Conservation (phyloP, 37 sponge, comb jelly and placozoan species). For the Dysidea cf. avara region DNA sequence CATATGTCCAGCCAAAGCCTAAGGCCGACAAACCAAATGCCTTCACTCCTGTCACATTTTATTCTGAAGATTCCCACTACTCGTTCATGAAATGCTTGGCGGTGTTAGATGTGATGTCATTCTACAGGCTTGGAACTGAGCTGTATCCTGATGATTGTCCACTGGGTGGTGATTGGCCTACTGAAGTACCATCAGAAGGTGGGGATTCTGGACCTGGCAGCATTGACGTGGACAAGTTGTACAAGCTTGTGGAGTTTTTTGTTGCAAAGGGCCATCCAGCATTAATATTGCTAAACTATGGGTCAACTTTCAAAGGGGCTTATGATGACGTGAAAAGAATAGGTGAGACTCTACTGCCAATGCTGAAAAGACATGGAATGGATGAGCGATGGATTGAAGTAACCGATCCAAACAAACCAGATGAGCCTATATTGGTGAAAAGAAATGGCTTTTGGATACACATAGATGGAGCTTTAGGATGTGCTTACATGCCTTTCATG, state of each 20-base stretch:
- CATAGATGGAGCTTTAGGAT: conserved; percentile 34
- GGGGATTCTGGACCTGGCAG: background rate
- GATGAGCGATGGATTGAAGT: background rate
- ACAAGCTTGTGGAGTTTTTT: conserved; percentile 10
- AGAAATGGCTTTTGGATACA: conserved; percentile 27
- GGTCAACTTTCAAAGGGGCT: conserved; percentile 7
- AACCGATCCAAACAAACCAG: background rate
- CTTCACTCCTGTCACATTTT: conserved; percentile 15
- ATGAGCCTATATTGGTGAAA: too few species aligned
- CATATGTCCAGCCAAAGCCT: background rate
- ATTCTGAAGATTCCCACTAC: conserved; percentile 18
- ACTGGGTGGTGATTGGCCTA: conserved; percentile 9
- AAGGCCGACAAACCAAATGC: background rate
- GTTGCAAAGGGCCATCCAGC: background rate
- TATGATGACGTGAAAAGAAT: conserved; percentile 3
- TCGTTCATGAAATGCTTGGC: conserved; percentile 15
- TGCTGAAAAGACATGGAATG: conserved; percentile 14
- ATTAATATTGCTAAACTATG: background rate
- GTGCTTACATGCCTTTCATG: conserved; percentile 22
- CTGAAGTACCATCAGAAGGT: background rate
- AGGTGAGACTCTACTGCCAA: background rate
- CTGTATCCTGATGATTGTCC: conserved; percentile 23
- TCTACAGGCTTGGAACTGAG: background rate
- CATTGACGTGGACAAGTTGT: conserved; percentile 6
- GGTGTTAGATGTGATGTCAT: conserved; percentile 6